phyloP scores from a whole-genome alignment of 2,797 vertebrate genomes.

The Anniella stebbinsi region DNA sequence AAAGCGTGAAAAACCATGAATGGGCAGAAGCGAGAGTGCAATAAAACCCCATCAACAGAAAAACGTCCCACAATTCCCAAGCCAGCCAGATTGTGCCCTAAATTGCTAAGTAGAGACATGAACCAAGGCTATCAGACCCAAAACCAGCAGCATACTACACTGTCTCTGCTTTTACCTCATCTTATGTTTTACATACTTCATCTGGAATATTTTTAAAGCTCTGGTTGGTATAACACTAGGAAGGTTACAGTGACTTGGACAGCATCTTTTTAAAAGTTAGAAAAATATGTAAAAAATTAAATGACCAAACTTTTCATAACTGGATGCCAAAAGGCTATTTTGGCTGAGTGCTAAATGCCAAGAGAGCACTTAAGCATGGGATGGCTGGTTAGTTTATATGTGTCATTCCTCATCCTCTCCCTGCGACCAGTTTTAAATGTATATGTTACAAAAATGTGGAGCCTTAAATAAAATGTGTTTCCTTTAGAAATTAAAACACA shows the following conservation, averaged over 20 bases:
- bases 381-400: neutral
- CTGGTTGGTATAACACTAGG: neutral
- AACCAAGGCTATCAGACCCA: neutral
- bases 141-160: neutral
- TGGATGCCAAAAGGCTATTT: neutral
- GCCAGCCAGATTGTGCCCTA: too few species aligned
- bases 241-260: neutral
- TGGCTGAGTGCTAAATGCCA: slow-evolving; percentile 11
- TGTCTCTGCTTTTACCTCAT: neutral
- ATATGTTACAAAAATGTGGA: neutral
- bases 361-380: neutral
- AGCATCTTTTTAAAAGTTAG: neutral
- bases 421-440: neutral
- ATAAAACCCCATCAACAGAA: too few species aligned
- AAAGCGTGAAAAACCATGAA: too few species aligned
- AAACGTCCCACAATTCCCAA: too few species aligned
- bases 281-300: neutral
- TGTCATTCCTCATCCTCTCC: neutral
- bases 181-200: neutral
- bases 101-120: neutral
- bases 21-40: too few species aligned
- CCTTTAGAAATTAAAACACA: slow-evolving; percentile 39
- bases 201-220: neutral
- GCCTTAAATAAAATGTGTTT: slow-evolving; percentile 2
- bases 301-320: neutral